Evolutionary conservation across 2,797 vertebrate species (phyloP), one percentile per base, ranked within the genome.

Genomic region (Gymnothorax javanicus): DNA sequence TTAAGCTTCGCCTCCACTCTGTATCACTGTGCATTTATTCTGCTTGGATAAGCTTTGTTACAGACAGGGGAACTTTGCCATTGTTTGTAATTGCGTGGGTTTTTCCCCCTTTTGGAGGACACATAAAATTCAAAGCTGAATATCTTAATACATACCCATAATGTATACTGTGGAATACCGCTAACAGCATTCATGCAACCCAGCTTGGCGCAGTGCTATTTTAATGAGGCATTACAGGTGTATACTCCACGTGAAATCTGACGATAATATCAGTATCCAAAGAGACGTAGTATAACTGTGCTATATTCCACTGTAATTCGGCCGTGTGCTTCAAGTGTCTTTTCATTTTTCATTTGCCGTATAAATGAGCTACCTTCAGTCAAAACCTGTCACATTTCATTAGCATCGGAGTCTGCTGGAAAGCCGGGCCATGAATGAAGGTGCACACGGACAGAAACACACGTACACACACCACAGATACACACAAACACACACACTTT

Each of bases 331-430:
- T 79, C 86, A 91, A 89, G 93, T 88, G 56, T 88, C 82, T 93
- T 93, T 89, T 33, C 15, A 91, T 89, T 90, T 86, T 91, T 88
- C 89, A 83, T 75, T 57, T 1, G 33, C 8, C 9, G 75, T 83
- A 91, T 93, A 94, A 94, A 94, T 94, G 91, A 94, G 91, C 85
- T 90, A 89, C 64, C 86, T 91, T 92, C 87, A 91, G 89, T 92
- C 87, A 86, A 86, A 82, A 89, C 83, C 87, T 90, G 89, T 92
- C 89, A 86, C 52, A 62, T 59, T 89, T 79, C 83, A 92, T 94
- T 91, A 93, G 83, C 62, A 84, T 92, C 87, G n/a, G 79, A 85
- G 59, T 69, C 83, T 60, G 84, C 60, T 84, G 87, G 88, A 91
- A 90, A 81, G 88, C 87, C 56, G 50, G 54, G 85, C 88, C 81